These are phyloP conservation scores for Staurois parvus DNA, from an alignment of 2,797 vertebrate species.

Conservation along the genomic window DNA sequence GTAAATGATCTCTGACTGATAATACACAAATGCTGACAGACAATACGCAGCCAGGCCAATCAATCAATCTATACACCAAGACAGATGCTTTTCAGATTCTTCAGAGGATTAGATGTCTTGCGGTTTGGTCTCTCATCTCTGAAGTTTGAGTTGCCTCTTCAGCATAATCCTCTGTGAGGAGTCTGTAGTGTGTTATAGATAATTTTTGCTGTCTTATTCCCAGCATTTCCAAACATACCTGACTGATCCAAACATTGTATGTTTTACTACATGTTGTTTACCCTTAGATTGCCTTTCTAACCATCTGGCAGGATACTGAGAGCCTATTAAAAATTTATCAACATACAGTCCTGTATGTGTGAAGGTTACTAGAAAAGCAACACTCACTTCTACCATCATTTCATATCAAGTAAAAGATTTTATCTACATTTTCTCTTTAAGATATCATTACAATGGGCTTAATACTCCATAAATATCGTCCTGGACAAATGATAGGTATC, in stretches of 20 bases:
- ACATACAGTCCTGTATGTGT: too few species aligned
- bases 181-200: background rate
- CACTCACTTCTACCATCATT: too few species aligned
- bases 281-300: background rate
- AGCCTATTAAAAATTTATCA: too few species aligned
- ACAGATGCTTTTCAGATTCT: conserved; percentile 54
- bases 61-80: conserved; percentile 56
- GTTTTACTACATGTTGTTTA: background rate
- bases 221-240: conserved; percentile 29
- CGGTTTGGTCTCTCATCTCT: conserved; percentile 38
- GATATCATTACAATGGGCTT: too few species aligned
- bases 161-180: conserved; percentile 25
- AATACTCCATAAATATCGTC: too few species aligned
- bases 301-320: background rate
- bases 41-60: conserved; percentile 36
- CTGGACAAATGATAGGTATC: too few species aligned
- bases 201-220: background rate
- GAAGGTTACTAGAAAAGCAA: too few species aligned
- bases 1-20: conserved; percentile 52
- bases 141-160: conserved; percentile 40
- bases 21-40: conserved; percentile 54
- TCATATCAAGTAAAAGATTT: too few species aligned
- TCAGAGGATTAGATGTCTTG: conserved; percentile 46
- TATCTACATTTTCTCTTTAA: too few species aligned
- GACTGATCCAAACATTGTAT: conserved; percentile 2